Percentiles rank a stretch among this genome's conserved stretches.
Evolutionary conservation across 2,888 invertebrate genomes (phyloP).

Genomic region (Philereme transversata): DNA sequence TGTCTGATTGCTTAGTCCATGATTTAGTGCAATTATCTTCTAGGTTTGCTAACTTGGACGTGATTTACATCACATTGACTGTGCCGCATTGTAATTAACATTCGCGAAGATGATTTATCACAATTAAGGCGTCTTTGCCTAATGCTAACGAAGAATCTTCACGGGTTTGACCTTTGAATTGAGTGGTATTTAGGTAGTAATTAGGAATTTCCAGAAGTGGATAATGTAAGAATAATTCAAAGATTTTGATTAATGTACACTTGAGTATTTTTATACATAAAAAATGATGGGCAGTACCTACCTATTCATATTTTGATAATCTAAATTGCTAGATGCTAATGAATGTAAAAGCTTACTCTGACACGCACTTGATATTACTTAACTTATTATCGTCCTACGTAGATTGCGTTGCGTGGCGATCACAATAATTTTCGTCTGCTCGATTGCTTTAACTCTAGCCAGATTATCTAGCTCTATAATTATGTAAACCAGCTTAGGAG

Average conservation of each 20-base stretch:
- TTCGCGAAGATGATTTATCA: conserved; percentile 69
- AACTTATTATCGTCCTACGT: conserved; percentile 70
- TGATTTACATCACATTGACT: conserved; percentile 65
- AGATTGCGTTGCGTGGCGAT: conserved; percentile 70
- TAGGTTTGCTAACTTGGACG: conserved; percentile 63
- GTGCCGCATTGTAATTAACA: conserved; percentile 62
- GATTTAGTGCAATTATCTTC: conserved; percentile 73
- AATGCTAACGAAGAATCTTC: conserved; percentile 53
- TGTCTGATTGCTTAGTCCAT: conserved; percentile 68
- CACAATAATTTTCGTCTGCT: conserved; percentile 68
- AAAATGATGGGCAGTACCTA: too few species aligned
- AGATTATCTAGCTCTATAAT: conserved; percentile 53
- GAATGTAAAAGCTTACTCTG: conserved; percentile 27
- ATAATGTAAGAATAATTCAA: conserved; percentile 30
- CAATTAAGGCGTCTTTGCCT: conserved; percentile 59
- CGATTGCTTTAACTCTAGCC: conserved; percentile 63
- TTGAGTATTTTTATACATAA: too few species aligned
- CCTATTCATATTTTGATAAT: too few species aligned
- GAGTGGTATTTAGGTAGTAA: conserved; percentile 39
- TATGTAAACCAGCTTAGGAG: conserved; percentile 24
- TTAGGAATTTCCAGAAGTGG: conserved; percentile 46
- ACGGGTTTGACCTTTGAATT: conserved; percentile 60
- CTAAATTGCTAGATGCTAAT: not conserved
- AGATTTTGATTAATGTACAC: conserved; percentile 32
- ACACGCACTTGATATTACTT: conserved; percentile 54